Conservation (phyloP, 2,113 vertebrate species). For the Miniopterus natalensis region DNA sequence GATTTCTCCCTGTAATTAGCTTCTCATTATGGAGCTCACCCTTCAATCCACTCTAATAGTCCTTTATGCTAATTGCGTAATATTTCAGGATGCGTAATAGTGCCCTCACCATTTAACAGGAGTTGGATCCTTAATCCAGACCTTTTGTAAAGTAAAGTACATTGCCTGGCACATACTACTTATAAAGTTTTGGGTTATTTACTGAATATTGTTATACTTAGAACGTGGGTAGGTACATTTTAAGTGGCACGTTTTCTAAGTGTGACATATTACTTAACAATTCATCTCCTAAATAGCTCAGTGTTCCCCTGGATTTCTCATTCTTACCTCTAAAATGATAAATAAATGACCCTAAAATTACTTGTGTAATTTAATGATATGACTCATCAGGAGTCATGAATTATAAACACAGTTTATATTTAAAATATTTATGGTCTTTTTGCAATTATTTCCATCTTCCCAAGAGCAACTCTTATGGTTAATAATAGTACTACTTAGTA, state of each 20-base stretch:
- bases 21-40: constrained; percentile 85
- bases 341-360: constrained; percentile 4
- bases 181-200: not conserved
- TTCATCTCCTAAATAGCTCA: not conserved
- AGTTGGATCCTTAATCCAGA: constrained; percentile 69
- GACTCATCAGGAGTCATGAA: constrained; percentile 1
- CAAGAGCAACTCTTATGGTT: not conserved
- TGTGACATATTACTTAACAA: not conserved
- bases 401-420: not conserved
- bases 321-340: not conserved
- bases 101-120: constrained; percentile 66
- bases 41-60: constrained; percentile 83
- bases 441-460: constrained; percentile 3
- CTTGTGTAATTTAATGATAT: not conserved
- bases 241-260: not conserved
- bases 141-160: constrained; percentile 62
- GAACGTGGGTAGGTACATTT: not conserved
- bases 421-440: not conserved
- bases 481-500: not conserved
- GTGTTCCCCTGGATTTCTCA: not conserved
- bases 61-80: constrained; percentile 83
- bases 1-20: constrained; percentile 83
- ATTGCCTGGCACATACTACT: not conserved
- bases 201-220: not conserved
- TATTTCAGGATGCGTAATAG: constrained; percentile 77